Evolutionary conservation across 2,113 vertebrate species (phyloP), one percentile per base, ranked within the genome.

Genomic region (Chitala chitala): DNA sequence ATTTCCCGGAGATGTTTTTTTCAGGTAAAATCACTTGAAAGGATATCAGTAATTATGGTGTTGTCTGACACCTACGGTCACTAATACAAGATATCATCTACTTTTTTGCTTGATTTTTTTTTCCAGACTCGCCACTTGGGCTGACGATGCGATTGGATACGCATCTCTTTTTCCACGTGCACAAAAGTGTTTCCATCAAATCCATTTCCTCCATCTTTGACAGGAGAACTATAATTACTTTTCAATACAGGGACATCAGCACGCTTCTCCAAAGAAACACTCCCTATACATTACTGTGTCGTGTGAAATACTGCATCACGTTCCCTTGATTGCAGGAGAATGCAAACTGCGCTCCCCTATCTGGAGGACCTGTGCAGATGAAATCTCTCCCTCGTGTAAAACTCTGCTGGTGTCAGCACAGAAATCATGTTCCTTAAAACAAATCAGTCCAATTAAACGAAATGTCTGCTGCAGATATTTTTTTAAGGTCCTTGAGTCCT

Each of bases 231-330:
- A 82, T 90, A 88, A 91, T 92, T 91, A 89, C 78, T 81, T 86
- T 87, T 87, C 91, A 91, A 90, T 89, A 91, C 89, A 87, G 81
- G 84, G 85, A n/a, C 86, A 89, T 87, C 86, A 82, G 81, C 82
- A 85, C 87, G 84, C 84, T 89, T 86, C 85, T 84, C 65, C 69
- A 84, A 82, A 54, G 76, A 79, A 80, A 76, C 77, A 75, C 78
- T 87, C 88, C 90, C 89, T 88, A 87, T 91, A 86, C 87, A 83
- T 88, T 82, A 86, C 87, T 86, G 86, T 85, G 86, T 86, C 86
- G 12, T 42, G 84, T 84, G 86, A 86, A 88, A 89, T 82, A 85
- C 80, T 80, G 77, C 77, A 87, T 89, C 87, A 87, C 85, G 82
- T 80, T 73, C 85, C 83, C 86, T 86, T 86, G 85, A 78, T 78